Evolutionary conservation across 2,888 invertebrate species (phyloP).

Genomic region (Standfussiana lucernea): DNA sequence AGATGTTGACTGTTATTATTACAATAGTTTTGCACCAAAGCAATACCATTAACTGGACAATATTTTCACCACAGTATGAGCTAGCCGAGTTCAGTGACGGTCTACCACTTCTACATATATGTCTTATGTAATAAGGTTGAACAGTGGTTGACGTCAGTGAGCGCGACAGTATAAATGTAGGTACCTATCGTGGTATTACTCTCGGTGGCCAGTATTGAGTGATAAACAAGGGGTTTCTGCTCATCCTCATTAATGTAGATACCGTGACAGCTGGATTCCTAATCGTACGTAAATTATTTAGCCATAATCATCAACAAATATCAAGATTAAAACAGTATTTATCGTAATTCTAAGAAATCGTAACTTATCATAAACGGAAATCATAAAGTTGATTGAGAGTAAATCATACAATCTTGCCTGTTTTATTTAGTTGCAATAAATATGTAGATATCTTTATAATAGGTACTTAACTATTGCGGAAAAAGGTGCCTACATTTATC

Average conservation of each 20-base stretch:
- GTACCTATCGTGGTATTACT: not conserved
- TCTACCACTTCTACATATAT: too few relatives aligned
- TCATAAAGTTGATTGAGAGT: constrained; percentile 35
- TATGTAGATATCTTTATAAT: constrained; percentile 15
- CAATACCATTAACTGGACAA: too few relatives aligned
- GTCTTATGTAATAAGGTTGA: too few relatives aligned
- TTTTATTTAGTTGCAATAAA: constrained; percentile 38
- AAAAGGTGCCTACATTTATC: not conserved
- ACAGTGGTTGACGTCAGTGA: too few relatives aligned
- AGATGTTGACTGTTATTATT: too few relatives aligned
- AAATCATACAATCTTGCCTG: constrained; percentile 21
- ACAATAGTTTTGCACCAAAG: too few relatives aligned
- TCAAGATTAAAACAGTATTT: constrained; percentile 31
- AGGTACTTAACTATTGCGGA: not conserved
- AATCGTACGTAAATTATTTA: constrained; percentile 25
- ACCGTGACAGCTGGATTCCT: constrained; percentile 11
- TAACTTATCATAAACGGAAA: constrained; percentile 39
- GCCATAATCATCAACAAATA: constrained; percentile 46
- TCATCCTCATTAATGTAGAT: constrained; percentile 8
- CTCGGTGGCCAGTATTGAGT: not conserved
- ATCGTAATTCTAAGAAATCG: constrained; percentile 43
- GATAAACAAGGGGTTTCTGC: constrained; percentile 8
- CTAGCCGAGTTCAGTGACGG: too few relatives aligned
- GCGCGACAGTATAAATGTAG: too few relatives aligned
- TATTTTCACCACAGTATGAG: too few relatives aligned